A percentile compares a stretch with the other conserved stretches of the same genome.
These are phyloP conservation scores for Gallirallus australis DNA, from an alignment of 2,797 vertebrate genomes.

Conservation along the genomic window DNA sequence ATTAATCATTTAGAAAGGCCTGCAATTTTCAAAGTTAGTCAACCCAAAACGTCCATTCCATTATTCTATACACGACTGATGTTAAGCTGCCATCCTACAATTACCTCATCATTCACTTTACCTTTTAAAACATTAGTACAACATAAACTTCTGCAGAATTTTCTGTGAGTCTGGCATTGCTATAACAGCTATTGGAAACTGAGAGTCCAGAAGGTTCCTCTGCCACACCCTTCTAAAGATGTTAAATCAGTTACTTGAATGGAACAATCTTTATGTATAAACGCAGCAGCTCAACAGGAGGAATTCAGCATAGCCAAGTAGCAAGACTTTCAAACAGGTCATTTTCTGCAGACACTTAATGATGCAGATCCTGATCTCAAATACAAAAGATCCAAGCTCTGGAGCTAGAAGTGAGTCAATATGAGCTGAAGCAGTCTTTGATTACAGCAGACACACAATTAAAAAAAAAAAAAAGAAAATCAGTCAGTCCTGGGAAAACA, in stretches of 20 bases:
- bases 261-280: not conserved
- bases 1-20: not conserved
- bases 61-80: not conserved
- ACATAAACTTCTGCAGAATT: not conserved
- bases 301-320: not conserved
- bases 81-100: not conserved
- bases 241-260: not conserved
- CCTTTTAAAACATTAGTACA: not conserved
- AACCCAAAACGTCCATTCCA: not conserved
- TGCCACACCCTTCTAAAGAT: not conserved
- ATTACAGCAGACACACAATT: not conserved
- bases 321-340: not conserved
- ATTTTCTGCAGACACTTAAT: not conserved
- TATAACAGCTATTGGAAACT: not conserved
- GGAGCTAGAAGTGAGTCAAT: not conserved
- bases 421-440: not conserved
- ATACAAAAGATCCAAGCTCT: not conserved
- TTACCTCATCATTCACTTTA: not conserved
- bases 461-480: not conserved
- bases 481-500: not conserved
- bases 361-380: not conserved
- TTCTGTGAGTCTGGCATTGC: not conserved
- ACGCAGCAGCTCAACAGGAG: not conserved
- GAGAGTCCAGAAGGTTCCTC: not conserved
- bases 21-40: not conserved